A percentile compares a stretch with the other conserved stretches of the same genome.
Conservation (phyloP, 2,797 vertebrate species). For the Cryptoblepharus egeriae region DNA sequence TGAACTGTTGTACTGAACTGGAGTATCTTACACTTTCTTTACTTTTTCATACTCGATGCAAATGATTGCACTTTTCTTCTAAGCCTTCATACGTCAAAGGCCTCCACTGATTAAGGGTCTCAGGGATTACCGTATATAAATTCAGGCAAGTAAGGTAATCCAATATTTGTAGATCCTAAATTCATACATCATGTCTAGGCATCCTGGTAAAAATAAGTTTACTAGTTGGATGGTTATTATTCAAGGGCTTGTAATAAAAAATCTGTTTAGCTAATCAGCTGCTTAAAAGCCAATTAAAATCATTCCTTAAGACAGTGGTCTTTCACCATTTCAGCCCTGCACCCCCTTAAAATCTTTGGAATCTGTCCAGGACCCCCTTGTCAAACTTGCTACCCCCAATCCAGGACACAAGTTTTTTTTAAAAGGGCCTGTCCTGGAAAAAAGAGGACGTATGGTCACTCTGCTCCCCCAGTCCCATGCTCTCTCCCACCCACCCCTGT, state of each 20-base stretch:
- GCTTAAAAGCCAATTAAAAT: slow-evolving; percentile 13
- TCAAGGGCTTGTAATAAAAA: slow-evolving; percentile 49
- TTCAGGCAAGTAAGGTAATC: background rate
- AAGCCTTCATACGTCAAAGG: background rate
- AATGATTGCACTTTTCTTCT: background rate
- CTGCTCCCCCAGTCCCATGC: too few relatives aligned
- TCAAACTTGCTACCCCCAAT: too few relatives aligned
- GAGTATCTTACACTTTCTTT: background rate
- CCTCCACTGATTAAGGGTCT: background rate
- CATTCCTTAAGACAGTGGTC: background rate
- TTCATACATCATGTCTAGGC: background rate
- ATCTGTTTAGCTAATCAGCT: slow-evolving; percentile 60
- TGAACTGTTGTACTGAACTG: background rate
- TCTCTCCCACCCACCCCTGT: too few relatives aligned
- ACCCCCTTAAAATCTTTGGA: too few relatives aligned
- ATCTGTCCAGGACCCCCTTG: too few relatives aligned
- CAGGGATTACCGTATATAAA: background rate
- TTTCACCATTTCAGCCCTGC: too few relatives aligned
- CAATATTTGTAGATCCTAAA: background rate
- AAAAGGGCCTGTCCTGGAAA: too few relatives aligned
- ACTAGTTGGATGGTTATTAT: slow-evolving; percentile 23
- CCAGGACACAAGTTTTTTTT: too few relatives aligned
- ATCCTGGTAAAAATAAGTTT: background rate
- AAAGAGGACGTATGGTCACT: too few relatives aligned
- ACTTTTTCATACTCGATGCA: background rate